Percentiles rank a stretch among this genome's conserved stretches.
Evolutionary conservation across 2,797 vertebrate genomes (phyloP).

Genomic region (Acrossocheilus fasciatus): DNA sequence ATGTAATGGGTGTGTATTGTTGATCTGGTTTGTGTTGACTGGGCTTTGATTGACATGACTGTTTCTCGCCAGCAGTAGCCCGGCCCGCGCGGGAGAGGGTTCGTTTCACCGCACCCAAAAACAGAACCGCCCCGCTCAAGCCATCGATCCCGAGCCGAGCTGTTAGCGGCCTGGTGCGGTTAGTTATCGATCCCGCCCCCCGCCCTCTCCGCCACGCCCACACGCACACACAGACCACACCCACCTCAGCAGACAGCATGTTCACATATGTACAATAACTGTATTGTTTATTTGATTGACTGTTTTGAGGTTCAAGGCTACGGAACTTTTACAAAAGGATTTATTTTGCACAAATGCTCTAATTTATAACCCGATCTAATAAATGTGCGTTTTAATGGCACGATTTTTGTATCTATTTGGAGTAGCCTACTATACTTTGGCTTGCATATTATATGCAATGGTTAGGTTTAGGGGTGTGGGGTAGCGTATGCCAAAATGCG

Average conservation of each 20-base stretch:
- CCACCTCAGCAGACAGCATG: conserved; percentile 45
- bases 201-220: conserved; percentile 47
- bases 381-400: no score
- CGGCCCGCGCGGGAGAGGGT: conserved; percentile 82
- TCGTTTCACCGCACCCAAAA: conserved; percentile 83
- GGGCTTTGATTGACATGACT: conserved; percentile 75
- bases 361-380: no score
- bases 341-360: not conserved
- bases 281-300: not conserved
- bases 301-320: not conserved
- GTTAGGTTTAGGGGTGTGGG: not conserved
- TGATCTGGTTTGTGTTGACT: conserved; percentile 70
- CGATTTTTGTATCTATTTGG: no score
- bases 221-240: conserved; percentile 51
- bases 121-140: conserved; percentile 79
- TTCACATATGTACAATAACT: conserved; percentile 19
- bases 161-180: conserved; percentile 84
- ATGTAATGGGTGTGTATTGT: conserved; percentile 43
- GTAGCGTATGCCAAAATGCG: not conserved
- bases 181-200: conserved; percentile 79
- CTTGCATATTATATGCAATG: not conserved
- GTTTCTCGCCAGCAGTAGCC: conserved; percentile 83
- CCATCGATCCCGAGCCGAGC: conserved; percentile 68
- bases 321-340: not conserved
- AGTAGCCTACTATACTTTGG: not conserved